A percentile compares a stretch with the other conserved stretches of the same genome.
Evolutionary conservation across 2,888 invertebrate species (phyloP).

Genomic region (Scrobipalpa costella): DNA sequence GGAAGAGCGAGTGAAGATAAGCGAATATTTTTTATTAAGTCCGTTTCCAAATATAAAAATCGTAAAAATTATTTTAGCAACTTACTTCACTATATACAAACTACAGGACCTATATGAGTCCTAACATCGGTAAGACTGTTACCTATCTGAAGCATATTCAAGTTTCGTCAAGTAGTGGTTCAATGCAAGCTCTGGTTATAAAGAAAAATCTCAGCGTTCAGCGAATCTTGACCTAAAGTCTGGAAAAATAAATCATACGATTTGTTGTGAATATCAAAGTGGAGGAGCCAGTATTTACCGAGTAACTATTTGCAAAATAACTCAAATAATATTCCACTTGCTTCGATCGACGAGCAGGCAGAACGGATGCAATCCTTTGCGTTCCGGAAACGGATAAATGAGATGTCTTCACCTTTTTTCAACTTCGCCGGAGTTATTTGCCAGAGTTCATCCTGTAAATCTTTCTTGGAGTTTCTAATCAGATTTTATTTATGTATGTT

Average conservation of each 20-base stretch:
- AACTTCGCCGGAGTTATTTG: background rate
- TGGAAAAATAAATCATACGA: background rate
- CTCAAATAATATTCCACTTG: background rate
- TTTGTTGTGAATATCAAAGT: background rate
- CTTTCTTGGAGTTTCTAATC: background rate
- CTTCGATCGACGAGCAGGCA: background rate
- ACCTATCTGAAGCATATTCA: too few species aligned
- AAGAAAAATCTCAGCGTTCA: too few species aligned
- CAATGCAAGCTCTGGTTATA: too few species aligned
- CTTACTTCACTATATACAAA: too few species aligned
- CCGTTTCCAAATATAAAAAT: background rate
- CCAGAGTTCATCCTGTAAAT: slow-evolving; percentile 7
- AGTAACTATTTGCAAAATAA: background rate
- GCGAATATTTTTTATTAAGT: background rate
- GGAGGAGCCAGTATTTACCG: background rate
- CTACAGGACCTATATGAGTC: too few species aligned
- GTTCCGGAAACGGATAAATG: slow-evolving; percentile 11
- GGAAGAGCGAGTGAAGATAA: background rate
- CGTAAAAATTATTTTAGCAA: too few species aligned
- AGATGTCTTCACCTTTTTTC: slow-evolving; percentile 6
- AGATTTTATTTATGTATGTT: background rate
- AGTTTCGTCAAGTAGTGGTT: too few species aligned
- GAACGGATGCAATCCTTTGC: slow-evolving; percentile 13
- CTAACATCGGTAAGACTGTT: too few species aligned
- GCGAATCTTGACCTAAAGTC: too few species aligned